phyloP scores from a whole-genome alignment of 2,888 invertebrate species.

The Stegana nigrithorax region DNA sequence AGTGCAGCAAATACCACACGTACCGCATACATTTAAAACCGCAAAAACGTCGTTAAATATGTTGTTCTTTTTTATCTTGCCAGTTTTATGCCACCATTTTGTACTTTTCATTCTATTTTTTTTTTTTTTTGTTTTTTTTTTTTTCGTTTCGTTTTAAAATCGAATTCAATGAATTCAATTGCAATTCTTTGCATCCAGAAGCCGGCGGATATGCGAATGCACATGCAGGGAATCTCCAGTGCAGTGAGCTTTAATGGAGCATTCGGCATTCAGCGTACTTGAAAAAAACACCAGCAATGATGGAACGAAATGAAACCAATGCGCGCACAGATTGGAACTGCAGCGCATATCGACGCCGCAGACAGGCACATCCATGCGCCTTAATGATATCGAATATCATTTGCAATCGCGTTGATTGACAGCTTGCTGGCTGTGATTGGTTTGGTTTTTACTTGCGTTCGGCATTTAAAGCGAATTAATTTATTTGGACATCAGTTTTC shows the following conservation, averaged over 20 bases:
- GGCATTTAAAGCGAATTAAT: constrained; percentile 8
- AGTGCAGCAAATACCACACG: neutral
- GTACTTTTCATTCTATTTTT: constrained; percentile 26
- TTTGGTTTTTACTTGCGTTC: constrained; percentile 37
- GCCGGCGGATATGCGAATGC: constrained; percentile 38
- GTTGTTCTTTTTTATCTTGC: constrained; percentile 25
- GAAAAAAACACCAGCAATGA: neutral
- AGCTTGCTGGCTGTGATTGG: constrained; percentile 36
- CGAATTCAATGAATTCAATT: constrained; percentile 59
- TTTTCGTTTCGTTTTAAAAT: too few species aligned
- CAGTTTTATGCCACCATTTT: too few species aligned
- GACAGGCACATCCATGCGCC: neutral
- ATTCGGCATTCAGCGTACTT: constrained; percentile 1
- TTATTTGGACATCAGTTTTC: neutral
- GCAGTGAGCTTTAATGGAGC: constrained; percentile 40
- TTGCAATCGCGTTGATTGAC: constrained; percentile 34
- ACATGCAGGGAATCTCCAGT: constrained; percentile 13
- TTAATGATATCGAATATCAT: constrained; percentile 42
- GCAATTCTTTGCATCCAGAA: constrained; percentile 57
- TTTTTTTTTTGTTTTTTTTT: neutral
- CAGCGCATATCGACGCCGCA: too few species aligned
- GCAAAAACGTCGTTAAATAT: constrained; percentile 45
- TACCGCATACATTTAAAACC: constrained; percentile 25
- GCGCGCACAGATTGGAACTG: neutral
- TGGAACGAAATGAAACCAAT: neutral